Evolutionary conservation across 2,113 vertebrate species (phyloP), one percentile per base, ranked within the genome.

Genomic region (Speoplatyrhinus poulsoni): DNA sequence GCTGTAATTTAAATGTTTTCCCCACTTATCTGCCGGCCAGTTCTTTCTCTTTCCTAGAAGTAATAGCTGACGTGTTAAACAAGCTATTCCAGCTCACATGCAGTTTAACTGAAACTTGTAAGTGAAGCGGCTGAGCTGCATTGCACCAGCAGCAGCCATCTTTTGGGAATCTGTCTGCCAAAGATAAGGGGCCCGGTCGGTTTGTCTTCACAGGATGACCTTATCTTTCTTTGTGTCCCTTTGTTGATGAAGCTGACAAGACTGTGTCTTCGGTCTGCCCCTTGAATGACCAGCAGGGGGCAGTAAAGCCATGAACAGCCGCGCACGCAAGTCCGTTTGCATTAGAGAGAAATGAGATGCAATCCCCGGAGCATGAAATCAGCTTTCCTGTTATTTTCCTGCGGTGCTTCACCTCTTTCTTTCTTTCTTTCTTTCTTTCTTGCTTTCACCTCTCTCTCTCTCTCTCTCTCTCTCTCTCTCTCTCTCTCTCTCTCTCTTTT

Each of bases 281-380:
- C 0, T 11, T 2, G 26, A 0, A 0, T 0, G 4, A 48, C 77
- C 89, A 88, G 80, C 69, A 89, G 92, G 83, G 88, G 91, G 88
- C 86, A 90, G 78, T 90, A 82, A 65, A 75, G 58, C 53, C 81
- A 73, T 2, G 1, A 68, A 53, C 49, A 63, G 72, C 57, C 46
- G 60, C 19, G 74, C 73, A 58, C 58, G 9, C 67, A 41, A 2
- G 15, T n/a, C 62, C 53, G 11, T 66, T 41, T 1, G 0, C 6
- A 7, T 75, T 64, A 62, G 16, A 70, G 76, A 79, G 72, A 84
- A 90, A 90, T 88, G 74, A 88, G 79, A 90, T 85, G 84, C 88
- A 88, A 86, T 85, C 85, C 81, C 69, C 75, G 56, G 70, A 88
- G 88, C 88, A 87, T 88, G 85, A 88, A 91, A 90, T 89, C 87